Conservation (phyloP, 2,113 vertebrate species). For the Zingel zingel region DNA sequence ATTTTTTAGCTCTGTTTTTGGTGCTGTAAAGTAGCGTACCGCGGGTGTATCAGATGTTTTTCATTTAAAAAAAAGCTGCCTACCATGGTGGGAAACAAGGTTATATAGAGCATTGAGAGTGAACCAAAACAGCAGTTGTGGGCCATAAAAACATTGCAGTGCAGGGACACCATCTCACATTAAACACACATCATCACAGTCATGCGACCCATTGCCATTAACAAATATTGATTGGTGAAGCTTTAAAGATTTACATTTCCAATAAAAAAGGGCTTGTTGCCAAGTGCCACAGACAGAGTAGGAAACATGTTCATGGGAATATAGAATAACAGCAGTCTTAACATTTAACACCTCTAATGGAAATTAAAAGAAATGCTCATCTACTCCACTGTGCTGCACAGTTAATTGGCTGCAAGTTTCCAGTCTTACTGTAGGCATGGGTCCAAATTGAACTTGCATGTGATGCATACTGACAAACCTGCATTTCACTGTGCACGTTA, state of each 20-base stretch:
- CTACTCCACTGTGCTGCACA: not conserved
- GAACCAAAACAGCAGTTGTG: not conserved
- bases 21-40: not conserved
- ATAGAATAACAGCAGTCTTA: not conserved
- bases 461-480: not conserved
- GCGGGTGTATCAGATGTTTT: not conserved
- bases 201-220: not conserved
- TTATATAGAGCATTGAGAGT: not conserved
- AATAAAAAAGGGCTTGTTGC: not conserved
- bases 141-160: not conserved
- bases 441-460: not conserved
- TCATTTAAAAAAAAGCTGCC: too few relatives aligned
- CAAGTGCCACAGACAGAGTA: not conserved
- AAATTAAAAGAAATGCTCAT: not conserved
- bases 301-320: not conserved
- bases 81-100: not conserved
- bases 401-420: not conserved
- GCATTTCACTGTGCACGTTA: conserved; percentile 7
- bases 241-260: not conserved
- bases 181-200: not conserved
- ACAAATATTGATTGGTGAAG: not conserved
- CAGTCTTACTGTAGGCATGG: not conserved
- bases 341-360: not conserved
- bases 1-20: not conserved
- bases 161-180: not conserved